Conservation (phyloP, 2,888 invertebrate species). For the Elegia similella region DNA sequence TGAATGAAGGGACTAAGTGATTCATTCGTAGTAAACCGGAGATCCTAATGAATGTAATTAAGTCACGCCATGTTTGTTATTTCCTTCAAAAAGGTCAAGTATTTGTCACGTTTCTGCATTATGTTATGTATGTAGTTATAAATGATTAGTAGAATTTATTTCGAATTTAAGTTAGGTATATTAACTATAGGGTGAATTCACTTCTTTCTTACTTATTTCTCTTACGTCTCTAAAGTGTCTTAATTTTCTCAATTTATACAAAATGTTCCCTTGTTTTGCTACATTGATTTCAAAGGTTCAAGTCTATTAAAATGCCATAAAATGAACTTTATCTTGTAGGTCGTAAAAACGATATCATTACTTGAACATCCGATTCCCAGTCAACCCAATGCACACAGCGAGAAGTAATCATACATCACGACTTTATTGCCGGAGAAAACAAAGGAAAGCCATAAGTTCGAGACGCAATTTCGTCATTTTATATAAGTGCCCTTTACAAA, state of each 20-base stretch:
- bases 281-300: background rate
- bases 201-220: too few species aligned
- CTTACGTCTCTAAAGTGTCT: too few species aligned
- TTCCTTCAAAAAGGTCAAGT: slow-evolving; percentile 2
- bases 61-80: background rate
- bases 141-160: too few species aligned
- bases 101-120: slow-evolving; percentile 5
- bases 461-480: background rate
- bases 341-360: background rate
- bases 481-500: background rate
- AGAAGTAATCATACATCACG: background rate
- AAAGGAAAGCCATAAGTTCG: background rate
- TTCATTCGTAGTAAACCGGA: background rate
- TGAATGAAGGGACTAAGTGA: background rate
- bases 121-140: too few species aligned
- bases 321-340: background rate
- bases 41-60: background rate
- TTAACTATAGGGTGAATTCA: too few species aligned
- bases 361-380: background rate
- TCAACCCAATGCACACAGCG: background rate
- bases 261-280: background rate
- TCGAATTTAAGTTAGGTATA: too few species aligned
- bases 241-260: background rate
- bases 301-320: background rate
- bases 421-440: background rate